Evolutionary conservation across 2,113 vertebrate genomes (phyloP).

Genomic region (Origma solitaria): DNA sequence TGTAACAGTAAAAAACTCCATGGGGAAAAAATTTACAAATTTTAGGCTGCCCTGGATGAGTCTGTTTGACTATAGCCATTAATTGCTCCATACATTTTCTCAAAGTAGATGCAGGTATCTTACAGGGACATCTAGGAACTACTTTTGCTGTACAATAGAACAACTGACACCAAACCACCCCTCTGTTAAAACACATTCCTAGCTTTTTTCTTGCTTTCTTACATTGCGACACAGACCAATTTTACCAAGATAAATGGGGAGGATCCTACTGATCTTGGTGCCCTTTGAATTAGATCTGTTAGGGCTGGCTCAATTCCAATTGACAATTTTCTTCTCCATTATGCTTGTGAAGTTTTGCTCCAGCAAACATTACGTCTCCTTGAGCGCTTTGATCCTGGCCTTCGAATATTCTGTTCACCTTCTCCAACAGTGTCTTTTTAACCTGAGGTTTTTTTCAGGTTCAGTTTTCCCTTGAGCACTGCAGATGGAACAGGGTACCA

Average conservation of each 20-base stretch:
- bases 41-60: background rate
- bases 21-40: fast-evolving
- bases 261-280: background rate
- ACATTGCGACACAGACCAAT: background rate
- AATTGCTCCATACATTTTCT: background rate
- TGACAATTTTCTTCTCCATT: background rate
- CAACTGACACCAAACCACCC: background rate
- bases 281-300: background rate
- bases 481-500: background rate
- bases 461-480: background rate
- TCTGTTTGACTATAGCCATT: background rate
- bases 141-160: background rate
- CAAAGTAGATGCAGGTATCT: background rate
- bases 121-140: background rate
- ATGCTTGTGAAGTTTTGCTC: background rate
- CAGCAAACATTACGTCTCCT: background rate
- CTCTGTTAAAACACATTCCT: background rate
- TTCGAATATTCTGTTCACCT: background rate
- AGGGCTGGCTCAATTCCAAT: background rate
- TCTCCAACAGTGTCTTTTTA: background rate
- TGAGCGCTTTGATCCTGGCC: background rate
- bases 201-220: background rate
- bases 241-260: background rate
- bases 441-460: background rate
- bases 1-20: background rate